Base-by-base conservation (phyloP, 1,140 invertebrate genomes). In the Camponotus pennsylvanicus region DNA sequence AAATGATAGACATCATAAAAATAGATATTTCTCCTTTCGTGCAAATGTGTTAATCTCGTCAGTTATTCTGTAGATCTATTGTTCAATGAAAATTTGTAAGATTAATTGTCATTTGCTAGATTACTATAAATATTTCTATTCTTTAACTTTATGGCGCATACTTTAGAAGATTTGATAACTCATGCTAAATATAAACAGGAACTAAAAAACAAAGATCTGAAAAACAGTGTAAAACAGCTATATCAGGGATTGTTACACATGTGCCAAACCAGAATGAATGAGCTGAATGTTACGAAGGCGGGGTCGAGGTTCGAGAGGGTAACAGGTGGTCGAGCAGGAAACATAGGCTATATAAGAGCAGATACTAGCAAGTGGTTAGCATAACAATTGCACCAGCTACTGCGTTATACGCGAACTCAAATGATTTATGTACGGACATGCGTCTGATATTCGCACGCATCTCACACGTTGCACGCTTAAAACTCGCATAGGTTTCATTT, bases 311-410 rank as follows among this genome's bases (percentile, higher is more conserved):
- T 92, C 91, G 91, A 93, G 93, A 91, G 91, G 93, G 94, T 94
- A 94, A 94, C 94, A 94, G 94, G 93, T 94, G 94, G 94, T 94
- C 92, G 93, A 91, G 91, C 92, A 93, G 93, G 93, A 94, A 94
- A 94, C 92, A 93, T 93, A 94, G 92, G 90, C 93, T 91, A 89
- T 91, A 93, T 94, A 94, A 92, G 93, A 94, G 91, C 93, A 93
- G 93, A 93, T 94, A 94, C 92, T 93, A 90, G 91, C 86, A 91
- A 94, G 92, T 94, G 93, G 94, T 94, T 94, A 94, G 94, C 93
- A 94, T 94, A 94, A 94, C 93, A 94, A 94, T 94, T 92, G 93
- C 90, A 93, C 91, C 90, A 92, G 91, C 91, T 92, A 92, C 90
- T 91, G 90, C 90, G 86, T 88, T 91, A 91, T 88, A 84, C 87